Conservation (phyloP, 1,140 invertebrate species). For the Thaumetopoea pityocampa region DNA sequence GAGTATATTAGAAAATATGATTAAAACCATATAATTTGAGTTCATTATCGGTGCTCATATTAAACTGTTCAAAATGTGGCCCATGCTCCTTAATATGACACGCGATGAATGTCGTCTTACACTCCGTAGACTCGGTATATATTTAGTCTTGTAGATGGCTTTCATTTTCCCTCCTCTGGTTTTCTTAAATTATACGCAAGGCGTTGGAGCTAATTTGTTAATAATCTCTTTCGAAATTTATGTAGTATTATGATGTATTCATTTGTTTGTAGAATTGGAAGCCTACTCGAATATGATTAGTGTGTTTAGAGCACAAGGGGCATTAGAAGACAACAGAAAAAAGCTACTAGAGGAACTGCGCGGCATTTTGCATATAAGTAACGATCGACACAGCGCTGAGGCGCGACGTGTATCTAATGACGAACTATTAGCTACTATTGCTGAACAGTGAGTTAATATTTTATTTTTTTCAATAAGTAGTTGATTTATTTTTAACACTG, state of each 20-base stretch:
- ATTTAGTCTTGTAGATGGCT: slow-evolving; percentile 71
- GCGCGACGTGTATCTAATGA: slow-evolving; percentile 93
- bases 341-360: slow-evolving; percentile 89
- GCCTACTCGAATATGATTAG: slow-evolving; percentile 92
- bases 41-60: slow-evolving; percentile 46
- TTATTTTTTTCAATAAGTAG: slow-evolving; percentile 29
- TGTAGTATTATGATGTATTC: slow-evolving; percentile 29
- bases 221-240: slow-evolving; percentile 17
- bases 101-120: slow-evolving; percentile 91
- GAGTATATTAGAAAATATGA: slow-evolving; percentile 70
- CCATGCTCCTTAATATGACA: slow-evolving; percentile 66
- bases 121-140: slow-evolving; percentile 88
- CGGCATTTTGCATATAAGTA: slow-evolving; percentile 88
- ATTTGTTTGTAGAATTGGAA: slow-evolving; percentile 86
- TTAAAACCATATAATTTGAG: slow-evolving; percentile 62
- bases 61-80: slow-evolving; percentile 65
- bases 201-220: slow-evolving; percentile 27
- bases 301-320: slow-evolving; percentile 93
- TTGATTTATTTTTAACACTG: slow-evolving; percentile 54
- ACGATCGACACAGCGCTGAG: slow-evolving; percentile 93
- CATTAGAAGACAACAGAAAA: slow-evolving; percentile 88
- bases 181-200: slow-evolving; percentile 41
- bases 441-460: slow-evolving; percentile 84
- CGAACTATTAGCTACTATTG: slow-evolving; percentile 90
- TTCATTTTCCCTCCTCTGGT: slow-evolving; percentile 73